Evolutionary conservation across 2,113 vertebrate genomes (phyloP).

Genomic region (Bubo scandiacus): DNA sequence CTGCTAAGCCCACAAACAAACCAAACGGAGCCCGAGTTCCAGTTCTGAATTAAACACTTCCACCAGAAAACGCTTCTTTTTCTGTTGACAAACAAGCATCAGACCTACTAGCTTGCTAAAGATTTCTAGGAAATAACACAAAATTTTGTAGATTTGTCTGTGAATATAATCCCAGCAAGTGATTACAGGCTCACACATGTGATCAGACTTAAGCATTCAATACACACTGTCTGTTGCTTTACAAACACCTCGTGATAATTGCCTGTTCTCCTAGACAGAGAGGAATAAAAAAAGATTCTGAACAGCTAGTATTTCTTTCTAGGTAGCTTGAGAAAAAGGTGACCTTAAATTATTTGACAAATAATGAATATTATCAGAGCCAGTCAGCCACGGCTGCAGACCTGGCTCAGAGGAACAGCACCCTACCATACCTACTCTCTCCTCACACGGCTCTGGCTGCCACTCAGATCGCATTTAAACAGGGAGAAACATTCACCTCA

Average conservation of each 20-base stretch:
- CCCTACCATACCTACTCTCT: background rate
- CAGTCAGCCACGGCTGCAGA: rapidly evolving
- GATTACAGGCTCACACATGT: background rate
- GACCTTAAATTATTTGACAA: background rate
- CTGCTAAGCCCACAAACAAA: background rate
- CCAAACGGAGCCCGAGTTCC: rapidly evolving
- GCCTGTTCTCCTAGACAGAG: background rate
- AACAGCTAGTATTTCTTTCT: background rate
- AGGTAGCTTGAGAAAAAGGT: background rate
- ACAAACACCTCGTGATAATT: background rate
- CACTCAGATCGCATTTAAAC: background rate
- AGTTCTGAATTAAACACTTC: background rate
- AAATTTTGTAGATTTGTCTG: background rate
- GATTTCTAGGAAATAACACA: background rate
- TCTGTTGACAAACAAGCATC: background rate
- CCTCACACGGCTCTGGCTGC: background rate
- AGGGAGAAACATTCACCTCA: background rate
- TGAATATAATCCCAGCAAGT: background rate
- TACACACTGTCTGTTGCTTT: background rate
- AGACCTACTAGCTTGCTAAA: background rate
- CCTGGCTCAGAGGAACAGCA: background rate
- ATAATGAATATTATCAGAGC: background rate
- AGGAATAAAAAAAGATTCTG: background rate
- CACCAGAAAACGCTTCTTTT: background rate
- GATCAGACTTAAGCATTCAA: background rate